A percentile compares a stretch with the other conserved stretches of the same genome.
phyloP scores from a whole-genome alignment of 1,140 invertebrate genomes.

The Ylistrum balloti region DNA sequence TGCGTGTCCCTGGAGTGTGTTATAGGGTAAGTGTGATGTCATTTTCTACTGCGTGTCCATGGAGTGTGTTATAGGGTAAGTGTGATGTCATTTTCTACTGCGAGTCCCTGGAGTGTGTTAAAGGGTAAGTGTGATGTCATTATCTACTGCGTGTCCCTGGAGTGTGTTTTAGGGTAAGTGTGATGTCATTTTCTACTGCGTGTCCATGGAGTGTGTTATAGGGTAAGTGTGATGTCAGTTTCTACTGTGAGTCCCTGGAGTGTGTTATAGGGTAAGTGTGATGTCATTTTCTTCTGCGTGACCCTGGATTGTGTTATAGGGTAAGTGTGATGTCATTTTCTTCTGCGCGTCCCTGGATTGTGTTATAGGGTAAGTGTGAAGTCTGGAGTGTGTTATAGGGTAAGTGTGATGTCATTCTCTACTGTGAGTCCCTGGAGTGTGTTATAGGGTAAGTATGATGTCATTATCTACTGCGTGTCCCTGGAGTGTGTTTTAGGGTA shows the following conservation, averaged over 20 bases:
- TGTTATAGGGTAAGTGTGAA: constrained; percentile 83
- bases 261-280: constrained; percentile 71
- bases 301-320: constrained; percentile 83
- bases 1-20: constrained; percentile 78
- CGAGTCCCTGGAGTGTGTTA: constrained; percentile 67
- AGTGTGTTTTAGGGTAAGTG: constrained; percentile 65
- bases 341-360: constrained; percentile 83
- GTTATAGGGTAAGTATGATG: no score
- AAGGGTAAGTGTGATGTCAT: constrained; percentile 83
- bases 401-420: constrained; percentile 79
- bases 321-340: constrained; percentile 83
- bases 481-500: no score
- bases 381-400: constrained; percentile 50
- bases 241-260: constrained; percentile 60
- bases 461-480: no score
- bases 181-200: constrained; percentile 83
- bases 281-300: constrained; percentile 84
- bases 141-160: constrained; percentile 83
- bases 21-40: constrained; percentile 78
- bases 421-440: no score
- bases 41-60: constrained; percentile 84
- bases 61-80: constrained; percentile 83
- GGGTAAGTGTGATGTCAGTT: constrained; percentile 77
- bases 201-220: constrained; percentile 82
- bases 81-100: constrained; percentile 64